phyloP scores from a whole-genome alignment of 2,113 vertebrate genomes.

The Macrotus californicus region DNA sequence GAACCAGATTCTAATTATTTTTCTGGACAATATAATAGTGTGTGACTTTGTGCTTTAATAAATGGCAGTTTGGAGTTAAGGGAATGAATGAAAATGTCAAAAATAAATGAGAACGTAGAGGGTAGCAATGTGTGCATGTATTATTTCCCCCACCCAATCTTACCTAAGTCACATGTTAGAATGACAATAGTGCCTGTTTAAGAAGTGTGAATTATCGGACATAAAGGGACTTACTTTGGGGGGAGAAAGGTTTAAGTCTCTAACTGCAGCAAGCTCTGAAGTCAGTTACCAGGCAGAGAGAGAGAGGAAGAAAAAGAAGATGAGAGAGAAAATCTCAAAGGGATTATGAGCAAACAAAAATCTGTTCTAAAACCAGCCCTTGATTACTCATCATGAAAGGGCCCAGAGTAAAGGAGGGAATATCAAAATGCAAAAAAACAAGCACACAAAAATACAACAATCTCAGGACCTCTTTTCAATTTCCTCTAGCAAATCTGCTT shows the following conservation, averaged over 20 bases:
- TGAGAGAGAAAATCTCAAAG: neutral
- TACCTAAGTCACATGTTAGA: neutral
- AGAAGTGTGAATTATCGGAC: neutral
- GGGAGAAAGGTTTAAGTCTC: neutral
- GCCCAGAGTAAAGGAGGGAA: neutral
- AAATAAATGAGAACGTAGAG: neutral
- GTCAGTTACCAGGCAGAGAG: neutral
- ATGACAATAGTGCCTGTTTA: neutral
- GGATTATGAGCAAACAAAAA: neutral
- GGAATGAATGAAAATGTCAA: neutral
- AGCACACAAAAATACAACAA: neutral
- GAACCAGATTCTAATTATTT: neutral
- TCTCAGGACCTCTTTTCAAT: neutral
- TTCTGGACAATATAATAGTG: neutral
- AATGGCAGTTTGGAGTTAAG: neutral
- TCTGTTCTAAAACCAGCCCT: neutral
- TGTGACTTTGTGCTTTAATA: neutral
- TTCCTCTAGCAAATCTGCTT: neutral
- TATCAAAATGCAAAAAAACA: neutral
- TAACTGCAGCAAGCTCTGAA: neutral
- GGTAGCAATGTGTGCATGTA: fast-evolving
- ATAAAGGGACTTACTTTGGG: neutral
- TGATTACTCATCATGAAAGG: neutral
- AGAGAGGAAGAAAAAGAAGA: neutral
- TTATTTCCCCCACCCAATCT: neutral